A percentile compares a stretch with the other conserved stretches of the same genome.
These are phyloP conservation scores for Lycocerus yunnanus DNA, from an alignment of 2,888 invertebrate species.

Conservation along the genomic window DNA sequence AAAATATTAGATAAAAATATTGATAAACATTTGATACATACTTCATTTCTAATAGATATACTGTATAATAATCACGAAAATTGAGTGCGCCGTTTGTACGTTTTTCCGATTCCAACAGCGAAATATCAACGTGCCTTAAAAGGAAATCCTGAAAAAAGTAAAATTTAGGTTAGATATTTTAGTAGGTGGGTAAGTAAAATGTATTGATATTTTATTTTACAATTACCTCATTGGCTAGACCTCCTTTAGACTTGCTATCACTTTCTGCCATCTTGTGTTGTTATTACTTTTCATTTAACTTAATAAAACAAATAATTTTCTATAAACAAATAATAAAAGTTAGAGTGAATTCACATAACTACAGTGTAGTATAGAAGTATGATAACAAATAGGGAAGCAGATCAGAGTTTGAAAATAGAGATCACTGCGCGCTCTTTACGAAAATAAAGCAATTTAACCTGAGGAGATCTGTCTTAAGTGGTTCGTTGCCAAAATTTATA, in stretches of 20 bases:
- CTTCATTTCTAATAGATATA: slow-evolving; percentile 80
- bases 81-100: slow-evolving; percentile 75
- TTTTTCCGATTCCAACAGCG: slow-evolving; percentile 77
- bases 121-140: slow-evolving; percentile 73
- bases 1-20: background rate
- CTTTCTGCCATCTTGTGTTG: slow-evolving; percentile 26
- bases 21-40: slow-evolving; percentile 54
- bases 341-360: background rate
- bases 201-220: slow-evolving; percentile 18
- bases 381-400: background rate
- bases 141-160: slow-evolving; percentile 65
- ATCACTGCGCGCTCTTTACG: background rate
- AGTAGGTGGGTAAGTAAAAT: slow-evolving; percentile 8
- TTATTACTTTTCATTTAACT: slow-evolving; percentile 6
- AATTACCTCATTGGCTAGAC: slow-evolving; percentile 24
- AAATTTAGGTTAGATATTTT: slow-evolving; percentile 10
- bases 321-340: background rate
- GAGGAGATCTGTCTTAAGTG: background rate
- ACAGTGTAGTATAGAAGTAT: background rate
- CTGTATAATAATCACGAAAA: slow-evolving; percentile 76
- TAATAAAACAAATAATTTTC: slow-evolving; percentile 18
- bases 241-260: slow-evolving; percentile 17
- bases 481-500: background rate
- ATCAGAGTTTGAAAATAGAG: background rate
- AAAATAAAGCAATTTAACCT: background rate